A percentile compares a stretch with the other conserved stretches of the same genome.
Evolutionary conservation across 2,888 invertebrate genomes (phyloP).

Genomic region (Serripes groenlandicus): DNA sequence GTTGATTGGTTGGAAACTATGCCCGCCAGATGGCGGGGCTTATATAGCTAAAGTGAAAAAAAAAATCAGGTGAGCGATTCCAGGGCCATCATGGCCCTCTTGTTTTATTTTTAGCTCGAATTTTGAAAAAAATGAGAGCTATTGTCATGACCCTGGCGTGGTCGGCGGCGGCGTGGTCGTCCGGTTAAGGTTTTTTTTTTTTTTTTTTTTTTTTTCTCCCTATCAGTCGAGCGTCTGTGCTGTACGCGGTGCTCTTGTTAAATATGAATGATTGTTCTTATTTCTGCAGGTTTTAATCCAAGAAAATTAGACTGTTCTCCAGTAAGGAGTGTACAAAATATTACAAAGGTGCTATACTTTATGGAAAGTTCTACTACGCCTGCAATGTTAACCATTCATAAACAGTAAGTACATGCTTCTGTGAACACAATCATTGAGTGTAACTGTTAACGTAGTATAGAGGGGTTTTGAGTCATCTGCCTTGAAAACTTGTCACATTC

Average conservation of each 20-base stretch:
- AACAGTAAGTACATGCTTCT: conserved; percentile 77
- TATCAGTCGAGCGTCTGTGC: background rate
- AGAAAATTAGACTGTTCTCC: conserved; percentile 70
- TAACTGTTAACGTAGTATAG: too few relatives aligned
- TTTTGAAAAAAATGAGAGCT: background rate
- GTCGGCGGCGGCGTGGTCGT: background rate
- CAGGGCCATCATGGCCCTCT: too few relatives aligned
- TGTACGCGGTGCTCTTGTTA: too few relatives aligned
- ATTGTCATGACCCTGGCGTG: background rate
- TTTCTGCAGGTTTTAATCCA: conserved; percentile 68
- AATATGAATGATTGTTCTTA: too few relatives aligned
- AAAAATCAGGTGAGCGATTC: too few relatives aligned
- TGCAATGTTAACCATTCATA: conserved; percentile 86
- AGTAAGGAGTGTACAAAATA: conserved; percentile 51
- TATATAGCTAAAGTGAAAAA: too few relatives aligned
- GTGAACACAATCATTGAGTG: background rate
- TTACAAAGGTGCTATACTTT: conserved; percentile 87
- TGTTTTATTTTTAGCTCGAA: too few relatives aligned
- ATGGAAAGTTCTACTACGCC: conserved; percentile 86
- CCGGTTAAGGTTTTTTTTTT: background rate
- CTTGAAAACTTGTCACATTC: too few relatives aligned
- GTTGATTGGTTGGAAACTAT: too few relatives aligned
- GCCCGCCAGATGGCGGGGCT: too few relatives aligned
- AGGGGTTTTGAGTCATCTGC: too few relatives aligned
- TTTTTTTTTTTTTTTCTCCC: background rate